A percentile compares a stretch with the other conserved stretches of the same genome.
Conservation (phyloP, 2,113 vertebrate species). For the Chionis minor region DNA sequence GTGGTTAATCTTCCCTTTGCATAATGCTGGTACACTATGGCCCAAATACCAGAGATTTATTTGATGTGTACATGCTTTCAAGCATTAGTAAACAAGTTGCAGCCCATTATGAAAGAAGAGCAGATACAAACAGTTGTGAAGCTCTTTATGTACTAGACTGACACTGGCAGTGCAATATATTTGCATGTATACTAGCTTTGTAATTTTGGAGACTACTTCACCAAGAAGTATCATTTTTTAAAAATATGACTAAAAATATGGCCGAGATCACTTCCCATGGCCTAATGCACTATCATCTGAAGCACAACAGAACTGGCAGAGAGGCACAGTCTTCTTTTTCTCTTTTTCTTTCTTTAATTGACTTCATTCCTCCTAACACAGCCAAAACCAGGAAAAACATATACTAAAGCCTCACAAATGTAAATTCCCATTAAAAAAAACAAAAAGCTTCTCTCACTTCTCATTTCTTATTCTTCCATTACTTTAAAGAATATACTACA, state of each 20-base stretch:
- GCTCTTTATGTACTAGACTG: background rate
- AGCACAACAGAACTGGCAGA: background rate
- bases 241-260: background rate
- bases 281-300: background rate
- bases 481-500: background rate
- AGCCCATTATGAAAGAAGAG: conserved; percentile 66
- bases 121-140: conserved; percentile 5
- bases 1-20: conserved; percentile 59
- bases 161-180: background rate
- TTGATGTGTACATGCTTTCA: conserved; percentile 67
- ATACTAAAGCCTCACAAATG: background rate
- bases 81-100: conserved; percentile 60
- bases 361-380: background rate
- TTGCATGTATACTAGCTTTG: background rate
- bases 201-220: background rate
- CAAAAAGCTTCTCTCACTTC: background rate
- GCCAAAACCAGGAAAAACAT: background rate
- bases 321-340: background rate
- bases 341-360: background rate
- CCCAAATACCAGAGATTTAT: conserved; percentile 67
- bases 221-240: background rate
- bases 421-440: background rate
- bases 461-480: background rate
- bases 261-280: background rate
- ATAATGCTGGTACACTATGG: conserved; percentile 64